A percentile compares a stretch with the other conserved stretches of the same genome.
These are phyloP conservation scores for Tenebrosternarchus preto DNA, from an alignment of 2,113 vertebrate species.

Conservation along the genomic window DNA sequence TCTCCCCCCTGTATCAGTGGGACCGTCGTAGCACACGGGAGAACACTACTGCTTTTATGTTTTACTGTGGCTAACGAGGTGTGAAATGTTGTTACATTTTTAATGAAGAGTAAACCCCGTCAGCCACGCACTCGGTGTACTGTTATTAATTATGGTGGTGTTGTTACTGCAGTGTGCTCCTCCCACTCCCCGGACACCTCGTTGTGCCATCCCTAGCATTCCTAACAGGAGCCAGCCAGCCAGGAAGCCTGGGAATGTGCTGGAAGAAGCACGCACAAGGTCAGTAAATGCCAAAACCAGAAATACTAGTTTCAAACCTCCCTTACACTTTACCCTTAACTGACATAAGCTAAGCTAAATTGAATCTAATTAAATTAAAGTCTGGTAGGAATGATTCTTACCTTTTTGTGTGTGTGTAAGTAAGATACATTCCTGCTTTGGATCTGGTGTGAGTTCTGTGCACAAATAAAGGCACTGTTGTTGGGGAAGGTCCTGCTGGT, in stretches of 20 bases:
- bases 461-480: too few species aligned
- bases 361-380: too few species aligned
- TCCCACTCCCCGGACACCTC: slow-evolving; percentile 72
- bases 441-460: too few species aligned
- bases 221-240: slow-evolving; percentile 76
- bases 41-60: not conserved
- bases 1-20: not conserved
- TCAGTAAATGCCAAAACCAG: slow-evolving; percentile 50
- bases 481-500: too few species aligned
- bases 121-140: not conserved
- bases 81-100: not conserved
- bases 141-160: not conserved
- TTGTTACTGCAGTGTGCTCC: slow-evolving; percentile 61
- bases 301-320: not conserved
- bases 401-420: too few species aligned
- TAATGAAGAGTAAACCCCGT: too few species aligned
- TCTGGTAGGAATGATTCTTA: too few species aligned
- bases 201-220: slow-evolving; percentile 81
- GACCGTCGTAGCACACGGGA: not conserved
- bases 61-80: not conserved
- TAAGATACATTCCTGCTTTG: too few species aligned
- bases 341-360: too few species aligned
- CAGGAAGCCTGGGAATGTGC: slow-evolving; percentile 74
- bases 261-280: slow-evolving; percentile 90
- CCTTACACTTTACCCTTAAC: too few species aligned